Evolutionary conservation across 64 coral and sea anemone genomes (phyloP), one percentile per base, ranked within the genome.

Genomic region (Pocillopora damicornis): DNA sequence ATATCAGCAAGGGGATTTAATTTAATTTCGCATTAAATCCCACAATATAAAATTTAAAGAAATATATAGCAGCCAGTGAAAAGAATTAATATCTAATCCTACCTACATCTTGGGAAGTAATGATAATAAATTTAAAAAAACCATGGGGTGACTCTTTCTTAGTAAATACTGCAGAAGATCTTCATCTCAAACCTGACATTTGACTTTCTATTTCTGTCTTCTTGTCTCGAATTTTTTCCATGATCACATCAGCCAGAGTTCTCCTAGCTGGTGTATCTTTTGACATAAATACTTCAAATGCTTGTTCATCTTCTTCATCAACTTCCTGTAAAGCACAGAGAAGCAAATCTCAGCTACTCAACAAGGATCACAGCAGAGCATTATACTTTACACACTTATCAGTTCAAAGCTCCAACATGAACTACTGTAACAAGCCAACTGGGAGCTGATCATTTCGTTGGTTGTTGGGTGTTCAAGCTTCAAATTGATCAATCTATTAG

Each of bases 161-260:
- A 1, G 16, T 63, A 63, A 63, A 63, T 1, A 63, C 13, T 1
- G 11, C 11, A 9, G 16, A 56, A 56, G 2, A 15, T 56, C 51
- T 51, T 57, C 7, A 56, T 2, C 17, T 12, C 64, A 15, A 87
- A 96, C 94, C 94, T 42, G 96, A 99, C 96, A 99, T 99, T 35
- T 99, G 96, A 15, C 93, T 95, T 75, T 99, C 96, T 86, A 99
- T 99, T 64, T 99, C 96, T 86, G 96, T 99, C 79, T 99, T 99
- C 68, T 99, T 99, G 78, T 99, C 96, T 36, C 90, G 82, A n/a
- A 99, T 95, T 88, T 93, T 99, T 73, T 99, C 96, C 93, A 99
- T 95, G 42, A 99, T 99, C 22, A 94, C 88, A 88, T 99, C 93
- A 56, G 96, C 96, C 61, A 99, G 76, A 37, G 96, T 99, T 93